phyloP scores from a whole-genome alignment of 2,888 invertebrate species.

The Ennomos erosarius region DNA sequence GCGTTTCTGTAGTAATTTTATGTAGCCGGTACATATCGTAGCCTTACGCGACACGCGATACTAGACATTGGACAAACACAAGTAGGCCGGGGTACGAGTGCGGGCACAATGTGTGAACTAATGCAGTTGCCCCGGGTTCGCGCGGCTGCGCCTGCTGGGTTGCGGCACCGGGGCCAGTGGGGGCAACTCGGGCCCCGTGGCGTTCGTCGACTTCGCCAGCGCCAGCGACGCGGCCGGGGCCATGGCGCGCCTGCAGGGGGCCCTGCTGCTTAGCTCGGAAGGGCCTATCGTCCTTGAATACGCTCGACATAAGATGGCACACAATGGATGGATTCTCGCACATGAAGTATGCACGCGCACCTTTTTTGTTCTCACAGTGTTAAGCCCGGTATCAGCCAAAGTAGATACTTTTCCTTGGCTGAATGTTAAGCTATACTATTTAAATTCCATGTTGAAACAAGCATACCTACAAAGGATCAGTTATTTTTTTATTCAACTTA shows the following conservation, averaged over 20 bases:
- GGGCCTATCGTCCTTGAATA: constrained; percentile 99
- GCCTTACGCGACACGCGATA: constrained; percentile 11
- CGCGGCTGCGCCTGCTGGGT: constrained; percentile 97
- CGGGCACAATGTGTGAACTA: constrained; percentile 78
- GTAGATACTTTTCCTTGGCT: neutral
- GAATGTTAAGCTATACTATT: too few relatives aligned
- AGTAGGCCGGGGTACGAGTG: constrained; percentile 65
- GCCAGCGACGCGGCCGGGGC: constrained; percentile 96
- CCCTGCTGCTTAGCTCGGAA: constrained; percentile 97
- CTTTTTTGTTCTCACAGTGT: constrained; percentile 26
- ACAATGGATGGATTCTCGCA: constrained; percentile 85
- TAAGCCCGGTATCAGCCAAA: constrained; percentile 7
- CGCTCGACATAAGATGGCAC: constrained; percentile 99
- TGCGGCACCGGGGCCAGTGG: constrained; percentile 88
- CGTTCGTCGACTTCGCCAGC: constrained; percentile 99
- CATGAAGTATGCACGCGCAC: constrained; percentile 84
- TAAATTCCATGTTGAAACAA: too few relatives aligned
- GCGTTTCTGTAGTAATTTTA: too few relatives aligned
- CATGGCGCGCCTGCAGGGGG: constrained; percentile 97
- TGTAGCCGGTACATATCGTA: too few relatives aligned
- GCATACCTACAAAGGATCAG: neutral
- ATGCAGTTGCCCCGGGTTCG: constrained; percentile 98
- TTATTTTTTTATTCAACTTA: too few relatives aligned
- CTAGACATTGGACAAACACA: constrained; percentile 14
- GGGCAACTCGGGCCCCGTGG: constrained; percentile 91